Base-by-base conservation (phyloP, 2,888 invertebrate species). In the Chromoteleia sp. region DNA sequence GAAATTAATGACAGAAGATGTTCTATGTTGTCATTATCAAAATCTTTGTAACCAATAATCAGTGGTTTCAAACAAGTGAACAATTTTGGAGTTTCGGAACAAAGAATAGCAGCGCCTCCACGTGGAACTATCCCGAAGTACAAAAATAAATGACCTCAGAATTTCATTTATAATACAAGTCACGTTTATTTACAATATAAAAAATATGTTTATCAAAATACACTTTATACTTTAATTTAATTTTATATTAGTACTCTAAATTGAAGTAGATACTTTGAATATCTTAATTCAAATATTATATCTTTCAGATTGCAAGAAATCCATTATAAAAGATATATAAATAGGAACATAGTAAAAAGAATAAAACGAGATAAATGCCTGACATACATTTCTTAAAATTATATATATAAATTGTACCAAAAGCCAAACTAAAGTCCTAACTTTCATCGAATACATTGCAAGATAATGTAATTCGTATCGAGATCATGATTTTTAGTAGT, bases 141-240 rank as follows among this genome's bases (percentile, higher is more conserved):
- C 29, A 50, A 50, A 50, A 50, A 50, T 50, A 25, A 39, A 8
- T 25, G 25, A 25, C 25, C 5, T 25, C 5, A 25, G 25, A 25
- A 2, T 25, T 25, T 25, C 25, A 5, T 25, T 25, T 25, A 4
- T 5, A 25, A 25, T 25, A 25, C 25, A 25, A 25, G 5, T 25
- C 25, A 25, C 25, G 6, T 43, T 17, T 43, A 43, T 43, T 43
- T 43, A 43, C 43, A 43, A 8, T 43, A 43, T 43, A 8, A 33
- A 43, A 43, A 43, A 43, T 43, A 43, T 17, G 43, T 43, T 7
- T 43, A 43, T 43, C 43, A 43, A 43, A 43, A 43, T 43, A 43
- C 43, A 43, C 2, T 43, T 43, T 33, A 5, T 25, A 5, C 25
- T 25, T 25, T 25, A 4, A 25, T 2, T 25, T 25, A 25, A 2